phyloP scores from a whole-genome alignment of 2,888 invertebrate species.

The Phytoseiulus persimilis region DNA sequence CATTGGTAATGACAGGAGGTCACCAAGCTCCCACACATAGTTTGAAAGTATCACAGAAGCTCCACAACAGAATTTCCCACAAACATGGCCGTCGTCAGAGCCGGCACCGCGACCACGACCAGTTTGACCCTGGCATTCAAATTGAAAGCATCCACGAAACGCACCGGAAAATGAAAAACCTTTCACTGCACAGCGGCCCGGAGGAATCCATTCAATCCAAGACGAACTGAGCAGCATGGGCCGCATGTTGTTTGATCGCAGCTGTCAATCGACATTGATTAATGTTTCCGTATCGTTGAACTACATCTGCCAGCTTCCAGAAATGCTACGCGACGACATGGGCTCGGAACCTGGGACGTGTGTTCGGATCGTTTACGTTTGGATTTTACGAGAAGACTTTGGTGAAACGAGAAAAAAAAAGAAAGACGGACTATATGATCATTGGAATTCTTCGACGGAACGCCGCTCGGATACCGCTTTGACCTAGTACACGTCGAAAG shows the following conservation, averaged over 20 bases:
- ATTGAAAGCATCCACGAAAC: not conserved
- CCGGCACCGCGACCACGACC: not conserved
- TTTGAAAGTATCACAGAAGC: not conserved
- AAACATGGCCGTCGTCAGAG: not conserved
- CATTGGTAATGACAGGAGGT: not conserved
- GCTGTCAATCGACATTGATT: not conserved
- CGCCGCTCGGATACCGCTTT: not conserved
- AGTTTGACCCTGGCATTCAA: not conserved
- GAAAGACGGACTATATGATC: not conserved
- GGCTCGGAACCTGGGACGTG: not conserved
- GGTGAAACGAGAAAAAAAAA: not conserved
- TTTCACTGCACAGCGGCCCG: not conserved
- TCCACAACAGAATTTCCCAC: not conserved
- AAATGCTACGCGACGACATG: not conserved
- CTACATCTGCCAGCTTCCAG: conserved; percentile 5
- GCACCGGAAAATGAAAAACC: not conserved
- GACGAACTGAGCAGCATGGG: not conserved
- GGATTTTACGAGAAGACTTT: not conserved
- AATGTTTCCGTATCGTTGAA: not conserved
- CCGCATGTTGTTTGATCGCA: not conserved
- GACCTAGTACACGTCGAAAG: not conserved
- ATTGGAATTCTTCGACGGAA: not conserved
- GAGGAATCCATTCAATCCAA: not conserved
- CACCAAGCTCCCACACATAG: not conserved
- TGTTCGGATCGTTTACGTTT: not conserved